Evolutionary conservation across 1,140 invertebrate species (phyloP).

Genomic region (Diorhabda elongata): DNA sequence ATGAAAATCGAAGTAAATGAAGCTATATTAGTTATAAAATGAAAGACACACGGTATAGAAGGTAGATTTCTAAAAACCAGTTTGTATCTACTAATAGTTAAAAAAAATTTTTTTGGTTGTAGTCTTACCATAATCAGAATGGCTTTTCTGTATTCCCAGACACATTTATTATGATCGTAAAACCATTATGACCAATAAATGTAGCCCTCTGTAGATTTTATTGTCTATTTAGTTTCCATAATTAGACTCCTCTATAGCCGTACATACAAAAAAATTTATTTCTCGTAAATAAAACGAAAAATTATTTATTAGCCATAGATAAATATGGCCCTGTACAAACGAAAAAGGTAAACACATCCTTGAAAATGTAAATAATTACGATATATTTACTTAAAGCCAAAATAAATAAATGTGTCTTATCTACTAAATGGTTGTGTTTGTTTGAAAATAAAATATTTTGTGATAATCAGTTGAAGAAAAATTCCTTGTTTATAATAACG

Average conservation of each 20-base stretch:
- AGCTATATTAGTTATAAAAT: no score
- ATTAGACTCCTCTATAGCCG: background rate
- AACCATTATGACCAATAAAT: slow-evolving; percentile 3
- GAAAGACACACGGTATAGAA: no score
- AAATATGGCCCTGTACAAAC: background rate
- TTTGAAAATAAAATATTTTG: background rate
- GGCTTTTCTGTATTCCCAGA: background rate
- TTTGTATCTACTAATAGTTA: no score
- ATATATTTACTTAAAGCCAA: background rate
- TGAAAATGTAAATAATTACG: background rate
- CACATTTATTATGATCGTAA: slow-evolving; percentile 3
- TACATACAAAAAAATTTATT: background rate
- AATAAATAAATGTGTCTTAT: background rate
- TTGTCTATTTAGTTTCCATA: background rate
- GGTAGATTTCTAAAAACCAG: no score
- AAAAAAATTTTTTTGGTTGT: no score
- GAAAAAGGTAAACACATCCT: background rate
- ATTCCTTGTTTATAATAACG: no score
- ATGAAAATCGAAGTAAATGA: no score
- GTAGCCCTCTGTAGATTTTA: background rate
- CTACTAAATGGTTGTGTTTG: background rate
- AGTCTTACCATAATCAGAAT: background rate
- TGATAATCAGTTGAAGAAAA: background rate
- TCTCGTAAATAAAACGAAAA: slow-evolving; percentile 1
- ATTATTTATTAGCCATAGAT: slow-evolving; percentile 3